Base-by-base conservation (phyloP, 2,113 vertebrate species). In the Nothoprocta perdicaria region DNA sequence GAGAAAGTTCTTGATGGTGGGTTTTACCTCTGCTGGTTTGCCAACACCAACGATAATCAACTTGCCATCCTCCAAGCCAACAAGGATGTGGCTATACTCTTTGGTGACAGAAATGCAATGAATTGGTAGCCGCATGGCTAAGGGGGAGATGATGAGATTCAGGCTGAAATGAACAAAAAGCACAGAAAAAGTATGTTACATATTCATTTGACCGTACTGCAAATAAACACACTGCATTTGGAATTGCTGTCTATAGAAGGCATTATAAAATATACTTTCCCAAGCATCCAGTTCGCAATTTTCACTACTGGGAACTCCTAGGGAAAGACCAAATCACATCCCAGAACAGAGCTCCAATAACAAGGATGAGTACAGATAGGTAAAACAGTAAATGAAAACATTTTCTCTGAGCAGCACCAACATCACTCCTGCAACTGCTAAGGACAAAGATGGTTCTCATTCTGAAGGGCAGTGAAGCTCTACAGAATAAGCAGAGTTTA, bases 11-110 rank as follows among this genome's bases (percentile, higher is more conserved):
- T 97, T 97, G 96, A 98, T 96, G 38, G 97, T 98, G 95, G 96
- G 97, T 97, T 98, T 99, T 99, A 99, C 99, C 99, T 99, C 99
- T 63, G 99, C 98, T 53, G 99, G 99, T 93, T 99, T 99, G 82
- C 99, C 99, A 96, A 99, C 98, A 88, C 99, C 99, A 84, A 99
- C 98, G 89, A 99, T 97, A 97, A 99, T 99, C 97, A 99, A 97
- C 97, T 99, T 99, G 95, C 99, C 99, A 0, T 99, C 99, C 96
- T 99, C 97, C 78, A 99, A 98, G 65, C 99, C 99, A 90, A 99
- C 98, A 77, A 99, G 98, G 80, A 98, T 97, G 81, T 99, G 99
- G 94, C 99, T 99, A 93, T 98, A 97, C 92, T 99, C 99, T 97
- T 99, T 99, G 87, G 98, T 98, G 93, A 99, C 98, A 13, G 98